Evolutionary conservation across 2,797 vertebrate species (phyloP), one percentile per base, ranked within the genome.

Genomic region (Alauda arvensis): DNA sequence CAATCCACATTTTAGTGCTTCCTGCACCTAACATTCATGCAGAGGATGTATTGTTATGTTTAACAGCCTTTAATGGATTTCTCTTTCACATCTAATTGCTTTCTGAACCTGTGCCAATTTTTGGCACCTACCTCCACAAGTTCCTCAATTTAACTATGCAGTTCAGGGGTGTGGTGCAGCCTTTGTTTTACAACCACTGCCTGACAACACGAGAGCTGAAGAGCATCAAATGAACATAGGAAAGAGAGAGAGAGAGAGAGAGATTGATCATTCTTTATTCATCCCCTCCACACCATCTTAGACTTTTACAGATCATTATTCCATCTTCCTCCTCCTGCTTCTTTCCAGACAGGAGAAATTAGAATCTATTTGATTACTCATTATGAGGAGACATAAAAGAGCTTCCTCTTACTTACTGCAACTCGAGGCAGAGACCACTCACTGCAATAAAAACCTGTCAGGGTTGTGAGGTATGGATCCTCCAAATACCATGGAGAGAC

Each of bases 31-130:
- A 84, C 86, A 34, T 88, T 79, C 87, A 74, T 18, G 75, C 83
- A 92, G 87, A 93, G 92, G 92, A 95, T 94, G 94, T 55, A 95
- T 91, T 93, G 91, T 92, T 89, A 92, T 63, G 85, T 93, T 92
- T 91, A 95, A 94, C 87, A 94, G 91, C 94, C 93, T 85, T 79
- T 95, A 93, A 93, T 95, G 94, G 94, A 81, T 94, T 93, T 76
- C 83, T 89, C 67, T 87, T 93, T 87, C 87, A 82, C 34, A 3
- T 90, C 85, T 93, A 95, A 95, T 95, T 95, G 94, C 92, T 93
- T 94, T 93, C 61, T 93, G 94, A 93, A 77, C 28, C 51, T 17
- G 77, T 70, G 93, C 94, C 93, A 95, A n/a, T 70, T 90, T 89
- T 51, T 78, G 51, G 92, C 87, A 94, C 83, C 89, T 76, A 90